Evolutionary conservation across 2,113 vertebrate species (phyloP).

Genomic region (Sitta europaea): DNA sequence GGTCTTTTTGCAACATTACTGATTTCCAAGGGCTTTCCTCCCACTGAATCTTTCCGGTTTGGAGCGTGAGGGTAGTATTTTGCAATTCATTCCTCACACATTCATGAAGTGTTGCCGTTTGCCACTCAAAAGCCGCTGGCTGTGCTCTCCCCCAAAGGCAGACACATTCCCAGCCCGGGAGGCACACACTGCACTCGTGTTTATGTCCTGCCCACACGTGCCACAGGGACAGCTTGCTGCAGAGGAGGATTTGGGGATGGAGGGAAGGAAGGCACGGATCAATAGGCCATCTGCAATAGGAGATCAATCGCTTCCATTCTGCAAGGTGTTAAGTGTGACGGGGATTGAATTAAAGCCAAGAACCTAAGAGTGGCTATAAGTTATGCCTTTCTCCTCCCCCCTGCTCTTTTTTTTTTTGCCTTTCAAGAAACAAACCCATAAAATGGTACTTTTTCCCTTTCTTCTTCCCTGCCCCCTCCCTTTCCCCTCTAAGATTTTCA

Average conservation of each 20-base stretch:
- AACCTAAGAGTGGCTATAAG: conserved; percentile 29
- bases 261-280: not conserved
- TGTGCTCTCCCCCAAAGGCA: conserved; percentile 30
- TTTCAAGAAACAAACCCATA: conserved; percentile 58
- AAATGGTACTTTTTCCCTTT: conserved; percentile 37
- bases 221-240: accelerated
- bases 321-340: conserved; percentile 39
- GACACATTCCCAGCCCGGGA: not conserved
- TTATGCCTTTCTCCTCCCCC: conserved; percentile 7
- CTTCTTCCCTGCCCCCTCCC: not conserved
- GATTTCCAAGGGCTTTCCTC: conserved; percentile 41
- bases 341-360: conserved; percentile 47
- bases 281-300: conserved; percentile 31
- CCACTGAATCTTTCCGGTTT: conserved; percentile 30
- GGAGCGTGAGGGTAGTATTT: conserved; percentile 20
- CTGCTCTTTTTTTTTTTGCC: not conserved
- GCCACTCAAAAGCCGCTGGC: conserved; percentile 17
- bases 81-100: conserved; percentile 35
- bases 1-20: conserved; percentile 41
- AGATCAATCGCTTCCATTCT: conserved; percentile 59
- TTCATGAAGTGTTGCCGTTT: not conserved
- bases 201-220: not conserved
- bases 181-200: not conserved
- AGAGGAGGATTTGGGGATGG: not conserved
- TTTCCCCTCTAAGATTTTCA: conserved; percentile 43